Base-by-base conservation (phyloP, 2,113 vertebrate genomes). In the Malurus melanocephalus region DNA sequence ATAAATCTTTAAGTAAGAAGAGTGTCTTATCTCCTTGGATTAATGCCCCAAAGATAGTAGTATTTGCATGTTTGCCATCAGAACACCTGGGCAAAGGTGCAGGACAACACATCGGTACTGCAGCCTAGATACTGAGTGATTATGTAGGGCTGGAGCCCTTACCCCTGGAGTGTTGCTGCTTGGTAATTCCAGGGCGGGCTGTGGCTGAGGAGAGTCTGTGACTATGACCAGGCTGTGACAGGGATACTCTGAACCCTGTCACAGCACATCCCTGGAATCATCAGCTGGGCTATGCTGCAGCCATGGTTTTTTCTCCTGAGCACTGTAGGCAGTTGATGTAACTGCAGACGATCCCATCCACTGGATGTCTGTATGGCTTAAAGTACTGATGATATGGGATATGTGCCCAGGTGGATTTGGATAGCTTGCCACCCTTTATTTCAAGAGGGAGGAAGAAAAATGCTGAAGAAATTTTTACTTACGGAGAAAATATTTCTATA, bases 311-410 rank as follows among this genome's bases (percentile, higher is more conserved):
- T 51, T 56, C 18, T 69, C 14, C 49, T 15, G 13, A 27, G 8
- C 1, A 4, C 17, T 15, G 0, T 2, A 15, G 74, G 35, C 42
- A 4, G 33, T 32, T 49, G 3, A 0, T 3, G 6, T 16, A 32
- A 43, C 26, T 72, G 45, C 55, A 21, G 0, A 38, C 42, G 26
- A 46, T 13, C 64, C 33, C 18, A 9, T 57, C 40, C 21, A 1
- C 20, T 45, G 4, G 32, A 1, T 12, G n/a, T 6, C 12, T 28
- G 17, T 6, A 5, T 75, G 2, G 3, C 40, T 46, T 59, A 10
- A 61, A n/a, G 51, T 49, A 5, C 24, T 5, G 22, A 3, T 56
- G 30, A 6, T 61, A 32, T 3, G 8, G 48, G 35, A 4, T 52
- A 19, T 22, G 22, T 66, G 56, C 27, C 23, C 28, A 22, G 51